These are phyloP conservation scores for Spongilla lacustris DNA, from an alignment of 37 sponge, comb jelly and placozoan genomes.

Conservation along the genomic window DNA sequence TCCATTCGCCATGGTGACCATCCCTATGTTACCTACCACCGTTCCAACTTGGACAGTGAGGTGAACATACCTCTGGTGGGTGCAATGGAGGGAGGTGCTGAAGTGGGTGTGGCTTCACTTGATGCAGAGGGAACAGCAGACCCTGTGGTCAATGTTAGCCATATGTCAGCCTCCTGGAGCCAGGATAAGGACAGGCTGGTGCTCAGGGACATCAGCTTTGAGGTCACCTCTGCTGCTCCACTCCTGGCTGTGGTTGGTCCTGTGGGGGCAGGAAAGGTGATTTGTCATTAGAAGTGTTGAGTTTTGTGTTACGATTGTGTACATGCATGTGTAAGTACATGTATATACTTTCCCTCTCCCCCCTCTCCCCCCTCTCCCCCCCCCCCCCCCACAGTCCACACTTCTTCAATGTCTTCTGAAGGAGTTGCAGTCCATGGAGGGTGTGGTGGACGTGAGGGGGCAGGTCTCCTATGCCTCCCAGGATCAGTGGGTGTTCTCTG, in stretches of 20 bases:
- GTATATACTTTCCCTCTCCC: too few relatives aligned
- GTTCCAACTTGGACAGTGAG: too few relatives aligned
- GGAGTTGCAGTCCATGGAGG: conserved; percentile 53
- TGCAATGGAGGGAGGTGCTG: too few relatives aligned
- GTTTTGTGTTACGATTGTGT: too few relatives aligned
- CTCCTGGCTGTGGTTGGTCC: conserved; percentile 72
- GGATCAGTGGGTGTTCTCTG: conserved; percentile 78
- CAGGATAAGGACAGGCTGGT: conserved; percentile 35
- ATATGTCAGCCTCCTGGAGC: conserved; percentile 36
- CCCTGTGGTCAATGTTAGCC: too few relatives aligned
- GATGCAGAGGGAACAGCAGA: too few relatives aligned
- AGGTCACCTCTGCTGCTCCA: conserved; percentile 21
- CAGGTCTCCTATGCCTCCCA: conserved; percentile 67
- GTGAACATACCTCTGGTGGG: too few relatives aligned
- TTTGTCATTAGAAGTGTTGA: background rate
- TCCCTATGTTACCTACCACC: too few relatives aligned
- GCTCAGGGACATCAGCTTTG: conserved; percentile 40
- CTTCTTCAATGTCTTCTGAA: conserved; percentile 60
- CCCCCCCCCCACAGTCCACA: conserved; percentile 34
- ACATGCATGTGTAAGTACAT: too few relatives aligned
- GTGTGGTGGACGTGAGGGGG: conserved; percentile 46
- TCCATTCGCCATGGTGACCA: too few relatives aligned
- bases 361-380: too few relatives aligned
- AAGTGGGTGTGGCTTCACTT: too few relatives aligned
- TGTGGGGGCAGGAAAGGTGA: conserved; percentile 79